Base-by-base conservation (phyloP, 2,888 invertebrate genomes). In the Callyntrura guangdongensis region DNA sequence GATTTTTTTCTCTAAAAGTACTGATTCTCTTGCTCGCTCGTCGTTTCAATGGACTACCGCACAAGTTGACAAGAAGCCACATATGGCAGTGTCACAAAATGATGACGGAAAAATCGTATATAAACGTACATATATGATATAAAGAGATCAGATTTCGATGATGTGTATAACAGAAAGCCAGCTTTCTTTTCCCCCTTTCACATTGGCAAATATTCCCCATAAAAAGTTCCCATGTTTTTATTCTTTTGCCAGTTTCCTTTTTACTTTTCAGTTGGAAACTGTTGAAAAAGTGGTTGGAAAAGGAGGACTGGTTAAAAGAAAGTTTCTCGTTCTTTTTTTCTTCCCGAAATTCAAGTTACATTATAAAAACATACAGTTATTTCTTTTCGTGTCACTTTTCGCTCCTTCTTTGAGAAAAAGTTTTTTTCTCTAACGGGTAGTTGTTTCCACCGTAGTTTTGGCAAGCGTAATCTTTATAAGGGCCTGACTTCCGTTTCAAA, bases 341-440 rank as follows among this genome's bases (percentile, higher is more conserved):
- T 49, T 17, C 14, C 4, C 20, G 14, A 49, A 74, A 69, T 17
- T 74, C 17, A 49, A 74, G 74, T 49, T 22, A 74, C 14, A 74
- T 49, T 74, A 74, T 47, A 74, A 74, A 72, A 74, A 74, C 49
- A 49, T 20, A 11, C 74, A 49, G 74, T 74, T 74, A 49, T n/a
- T 22, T 49, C 49, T 49, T 49, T 74, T 69, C 25, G n/a, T 17
- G 49, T 22, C 22, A 74, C 74, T 49, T 47, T 49, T 72, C 49
- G 20, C 3, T n/a, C 12, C 12, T 14, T 49, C 14, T 12, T n/a
- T 74, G 12, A 12, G 20, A 45, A 45, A 36, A 36, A 64, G 3
- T 64, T 64, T 64, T 17, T 14, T 17, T 27, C 12, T 9, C 25
- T 14, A 12, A 11, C 6, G 36, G 36, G 36, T 36, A 36, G 36